Evolutionary conservation across 2,797 vertebrate species (phyloP), one percentile per base, ranked within the genome.

Genomic region (Furcifer pardalis): DNA sequence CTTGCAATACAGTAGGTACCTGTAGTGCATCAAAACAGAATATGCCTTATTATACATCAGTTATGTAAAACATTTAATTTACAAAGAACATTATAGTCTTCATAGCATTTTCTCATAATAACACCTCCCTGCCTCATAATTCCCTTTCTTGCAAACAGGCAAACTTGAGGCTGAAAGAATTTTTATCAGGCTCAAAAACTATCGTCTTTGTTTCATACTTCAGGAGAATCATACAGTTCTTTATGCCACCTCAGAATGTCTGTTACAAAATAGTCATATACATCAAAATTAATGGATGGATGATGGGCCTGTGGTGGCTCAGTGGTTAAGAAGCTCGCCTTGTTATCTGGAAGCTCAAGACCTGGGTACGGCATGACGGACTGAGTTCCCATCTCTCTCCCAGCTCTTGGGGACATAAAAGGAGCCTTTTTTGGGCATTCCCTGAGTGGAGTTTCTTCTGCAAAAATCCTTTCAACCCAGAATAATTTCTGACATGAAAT

Each of bases 1-100:
- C 79, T 88, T 89, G 85, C 35, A 63, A 72, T 66, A 35, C 2
- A 5, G 73, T 87, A 85, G 62, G 44, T 32, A 44, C 42, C n/a
- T 17, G 23, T 49, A 62, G 5, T 27, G 49, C 25, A 69, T 77
- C 56, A 73, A n/a, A 37, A 37, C 68, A 73, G 77, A 65, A 74
- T 56, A 52, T 84, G 13, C 9, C 23, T 37, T 65, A 60, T 6
- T 79, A 73, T 56, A 40, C 40, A 73, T 79, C 17, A 40, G 32
- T 49, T 63, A 7, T 27, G 40, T 35, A 49, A 63, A 72, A 42
- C 32, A 23, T 84, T 72, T 52, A 25, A 21, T 74, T 65, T 56
- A 23, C 49, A 72, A 73, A 35, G 10, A 60, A 25, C 52, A 13
- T 27, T 49, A 49, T 32, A 46, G 19, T 49, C 62, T 44, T 46